A percentile compares a stretch with the other conserved stretches of the same genome.
Evolutionary conservation across 2,113 vertebrate genomes (phyloP).

Genomic region (Psilopogon haemacephalus): DNA sequence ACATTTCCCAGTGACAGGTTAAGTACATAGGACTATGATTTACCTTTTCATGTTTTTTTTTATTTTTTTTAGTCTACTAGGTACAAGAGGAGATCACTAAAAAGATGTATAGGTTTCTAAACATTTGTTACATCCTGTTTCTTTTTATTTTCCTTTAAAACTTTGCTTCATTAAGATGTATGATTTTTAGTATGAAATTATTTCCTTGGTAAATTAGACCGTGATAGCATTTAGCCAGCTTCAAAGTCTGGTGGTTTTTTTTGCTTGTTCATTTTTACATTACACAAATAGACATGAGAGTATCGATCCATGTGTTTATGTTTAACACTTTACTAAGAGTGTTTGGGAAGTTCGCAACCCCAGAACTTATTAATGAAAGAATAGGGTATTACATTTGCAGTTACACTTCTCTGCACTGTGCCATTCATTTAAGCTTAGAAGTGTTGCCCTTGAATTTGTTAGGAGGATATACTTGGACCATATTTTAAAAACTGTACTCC

Average conservation of each 20-base stretch:
- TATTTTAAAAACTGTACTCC: not conserved
- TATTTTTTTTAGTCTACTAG: not conserved
- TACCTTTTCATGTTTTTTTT: not conserved
- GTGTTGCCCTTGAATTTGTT: not conserved
- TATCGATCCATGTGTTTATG: not conserved
- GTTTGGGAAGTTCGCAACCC: not conserved
- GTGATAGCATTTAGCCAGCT: not conserved
- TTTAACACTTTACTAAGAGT: not conserved
- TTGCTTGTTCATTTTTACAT: not conserved
- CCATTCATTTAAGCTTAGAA: not conserved
- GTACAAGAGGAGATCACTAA: not conserved
- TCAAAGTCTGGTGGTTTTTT: not conserved
- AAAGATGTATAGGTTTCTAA: not conserved
- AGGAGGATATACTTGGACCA: not conserved
- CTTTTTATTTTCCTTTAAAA: not conserved
- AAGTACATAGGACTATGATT: not conserved
- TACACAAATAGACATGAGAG: not conserved
- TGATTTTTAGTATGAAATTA: rapidly evolving
- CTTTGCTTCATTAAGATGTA: not conserved
- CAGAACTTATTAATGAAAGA: not conserved
- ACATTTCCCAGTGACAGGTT: not conserved
- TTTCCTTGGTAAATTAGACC: not conserved
- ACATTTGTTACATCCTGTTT: not conserved
- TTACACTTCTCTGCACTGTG: not conserved
- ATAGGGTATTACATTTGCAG: not conserved